Conservation (phyloP, 1,140 invertebrate genomes). For the Drosophila subobscura region DNA sequence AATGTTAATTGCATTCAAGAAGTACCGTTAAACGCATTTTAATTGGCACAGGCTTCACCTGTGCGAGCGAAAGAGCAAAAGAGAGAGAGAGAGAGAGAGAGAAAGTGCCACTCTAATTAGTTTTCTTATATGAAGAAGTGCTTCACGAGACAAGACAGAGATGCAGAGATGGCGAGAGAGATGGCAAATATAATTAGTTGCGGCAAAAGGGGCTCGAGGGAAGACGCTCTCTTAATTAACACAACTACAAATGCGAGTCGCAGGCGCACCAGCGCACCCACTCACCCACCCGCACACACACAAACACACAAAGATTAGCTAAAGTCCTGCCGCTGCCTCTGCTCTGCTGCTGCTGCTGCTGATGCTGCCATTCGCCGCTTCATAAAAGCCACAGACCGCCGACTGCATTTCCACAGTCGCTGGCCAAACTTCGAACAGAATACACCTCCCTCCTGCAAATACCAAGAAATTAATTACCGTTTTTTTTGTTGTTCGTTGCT, state of each 20-base stretch:
- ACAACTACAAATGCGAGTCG: conserved; percentile 24
- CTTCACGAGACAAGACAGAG: neutral
- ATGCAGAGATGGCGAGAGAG: neutral
- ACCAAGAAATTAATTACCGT: neutral
- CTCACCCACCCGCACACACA: conserved; percentile 1
- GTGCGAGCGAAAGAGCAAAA: conserved; percentile 16
- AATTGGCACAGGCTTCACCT: neutral
- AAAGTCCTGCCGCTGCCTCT: conserved; percentile 11
- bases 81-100: conserved; percentile 7
- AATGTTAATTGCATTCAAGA: too few relatives aligned
- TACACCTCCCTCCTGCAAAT: conserved; percentile 28
- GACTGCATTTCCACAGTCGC: conserved; percentile 73
- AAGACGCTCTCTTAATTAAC: conserved; percentile 21
- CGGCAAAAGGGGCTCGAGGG: neutral
- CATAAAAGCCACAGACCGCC: conserved; percentile 77
- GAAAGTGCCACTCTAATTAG: too few relatives aligned
- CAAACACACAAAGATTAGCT: conserved; percentile 19
- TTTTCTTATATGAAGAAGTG: too few relatives aligned
- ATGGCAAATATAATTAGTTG: conserved; percentile 32
- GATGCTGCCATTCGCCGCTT: conserved; percentile 18
- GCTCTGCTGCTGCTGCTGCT: neutral
- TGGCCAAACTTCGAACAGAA: conserved; percentile 62
- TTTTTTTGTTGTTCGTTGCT: conserved; percentile 18
- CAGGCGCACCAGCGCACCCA: conserved; percentile 22
- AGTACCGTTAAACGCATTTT: too few relatives aligned